Base-by-base conservation (phyloP, 2,113 vertebrate genomes). In the Rhegmatorhina hoffmannsi region DNA sequence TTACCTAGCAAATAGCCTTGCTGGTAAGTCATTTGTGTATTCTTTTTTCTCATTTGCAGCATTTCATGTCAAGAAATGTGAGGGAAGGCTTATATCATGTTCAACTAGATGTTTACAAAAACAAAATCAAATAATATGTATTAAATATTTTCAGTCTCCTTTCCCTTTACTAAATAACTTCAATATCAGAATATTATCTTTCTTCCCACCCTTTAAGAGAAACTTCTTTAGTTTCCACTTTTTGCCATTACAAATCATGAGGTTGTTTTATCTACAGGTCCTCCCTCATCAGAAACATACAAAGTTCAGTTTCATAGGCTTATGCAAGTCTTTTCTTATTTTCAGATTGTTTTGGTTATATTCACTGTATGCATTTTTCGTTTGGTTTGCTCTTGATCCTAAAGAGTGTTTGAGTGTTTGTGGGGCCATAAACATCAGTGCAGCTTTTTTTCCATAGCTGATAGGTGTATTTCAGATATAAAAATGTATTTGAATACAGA, bases 21-120 rank as follows among this genome's bases (percentile, higher is more conserved):
- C 62, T 84, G 96, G 97, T 97, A 94, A 97, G 96, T 19, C 3
- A 0, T 21, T 86, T 43, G 15, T n/a, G 36, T 44, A 36, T 34
- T 73, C 19, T 86, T 86, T 79, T 33, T 74, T 59, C 28, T 43
- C 3, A 87, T 94, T 34, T 50, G 10, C 16, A 20, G 8, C 17
- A 46, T 58, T 70, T 58, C 20, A 33, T 15, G 6, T 31, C 4
- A 10, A 84, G 14, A 4, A 58, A 28, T 25, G 16, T 23, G 59
- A 76, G 79, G 2, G 6, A 60, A 87, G 4, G 6, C 8, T 87
- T 91, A 13, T 38, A 34, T 53, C 11, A 31, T 26, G 20, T 52
- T 56, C 21, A 40, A 13, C 14, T 46, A 14, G 7, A 33, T 31
- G 8, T 68, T 75, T 75, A 36, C n/a, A 67, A 18, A 91, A 85